Evolutionary conservation across 2,888 invertebrate genomes (phyloP).

Genomic region (Taenaris catops): DNA sequence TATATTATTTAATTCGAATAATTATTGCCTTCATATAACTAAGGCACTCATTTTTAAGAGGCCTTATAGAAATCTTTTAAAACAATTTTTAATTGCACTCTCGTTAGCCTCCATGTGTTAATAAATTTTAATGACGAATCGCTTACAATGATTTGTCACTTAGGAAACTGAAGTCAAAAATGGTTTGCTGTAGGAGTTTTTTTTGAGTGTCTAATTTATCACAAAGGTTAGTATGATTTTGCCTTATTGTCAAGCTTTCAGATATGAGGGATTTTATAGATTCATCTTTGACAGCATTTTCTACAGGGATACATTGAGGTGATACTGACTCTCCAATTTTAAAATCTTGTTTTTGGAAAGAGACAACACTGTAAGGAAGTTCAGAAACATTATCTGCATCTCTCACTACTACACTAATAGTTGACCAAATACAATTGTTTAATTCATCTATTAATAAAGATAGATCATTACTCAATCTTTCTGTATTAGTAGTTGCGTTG

Average conservation of each 20-base stretch:
- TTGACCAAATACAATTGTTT: conserved; percentile 59
- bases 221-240: conserved; percentile 46
- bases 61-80: too few species aligned
- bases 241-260: conserved; percentile 60
- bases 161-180: conserved; percentile 62
- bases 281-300: conserved; percentile 43
- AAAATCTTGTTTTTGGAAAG: conserved; percentile 67
- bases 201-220: conserved; percentile 54
- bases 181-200: conserved; percentile 42
- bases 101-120: too few species aligned
- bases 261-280: conserved; percentile 58
- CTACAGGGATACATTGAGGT: conserved; percentile 44
- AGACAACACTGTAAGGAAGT: conserved; percentile 65
- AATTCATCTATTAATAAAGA: conserved; percentile 47
- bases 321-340: conserved; percentile 67
- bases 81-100: too few species aligned
- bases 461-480: conserved; percentile 47
- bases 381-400: conserved; percentile 53
- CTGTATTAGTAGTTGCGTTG: conserved; percentile 54
- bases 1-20: too few species aligned
- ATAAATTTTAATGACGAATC: too few species aligned
- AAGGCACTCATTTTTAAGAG: too few species aligned
- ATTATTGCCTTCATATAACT: too few species aligned
- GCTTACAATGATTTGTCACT: too few species aligned
- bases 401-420: conserved; percentile 53